A percentile compares a stretch with the other conserved stretches of the same genome.
Conservation (phyloP, 2,888 invertebrate genomes). For the Agriopis marginaria region DNA sequence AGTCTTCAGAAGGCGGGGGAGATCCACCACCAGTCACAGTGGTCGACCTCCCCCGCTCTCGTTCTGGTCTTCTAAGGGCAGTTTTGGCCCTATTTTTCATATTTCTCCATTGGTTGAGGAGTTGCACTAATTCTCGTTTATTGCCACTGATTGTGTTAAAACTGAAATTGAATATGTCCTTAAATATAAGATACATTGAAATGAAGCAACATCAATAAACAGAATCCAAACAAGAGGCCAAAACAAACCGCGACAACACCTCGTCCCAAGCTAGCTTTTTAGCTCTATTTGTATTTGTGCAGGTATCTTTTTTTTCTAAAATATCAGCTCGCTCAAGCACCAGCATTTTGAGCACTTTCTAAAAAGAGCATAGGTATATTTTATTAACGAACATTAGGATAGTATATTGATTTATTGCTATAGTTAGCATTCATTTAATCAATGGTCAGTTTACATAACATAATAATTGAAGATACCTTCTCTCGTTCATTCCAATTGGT, state of each 20-base stretch:
- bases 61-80: background rate
- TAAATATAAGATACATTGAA: background rate
- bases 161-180: background rate
- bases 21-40: background rate
- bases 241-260: slow-evolving; percentile 9
- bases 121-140: background rate
- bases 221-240: background rate
- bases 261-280: slow-evolving; percentile 14
- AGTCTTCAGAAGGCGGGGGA: background rate
- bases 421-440: background rate
- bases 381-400: background rate
- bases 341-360: slow-evolving; percentile 6
- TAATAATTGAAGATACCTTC: background rate
- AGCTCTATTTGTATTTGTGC: background rate
- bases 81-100: background rate
- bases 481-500: background rate
- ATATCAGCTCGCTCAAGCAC: background rate
- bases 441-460: background rate
- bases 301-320: slow-evolving; percentile 6
- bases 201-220: background rate
- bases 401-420: background rate
- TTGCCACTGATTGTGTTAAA: background rate
- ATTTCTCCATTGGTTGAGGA: background rate
- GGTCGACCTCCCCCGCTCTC: too few relatives aligned
- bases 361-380: background rate